Percentiles rank a stretch among this genome's conserved stretches.
Conservation (phyloP, 2,888 invertebrate genomes). For the Dastarcus helophoroides region DNA sequence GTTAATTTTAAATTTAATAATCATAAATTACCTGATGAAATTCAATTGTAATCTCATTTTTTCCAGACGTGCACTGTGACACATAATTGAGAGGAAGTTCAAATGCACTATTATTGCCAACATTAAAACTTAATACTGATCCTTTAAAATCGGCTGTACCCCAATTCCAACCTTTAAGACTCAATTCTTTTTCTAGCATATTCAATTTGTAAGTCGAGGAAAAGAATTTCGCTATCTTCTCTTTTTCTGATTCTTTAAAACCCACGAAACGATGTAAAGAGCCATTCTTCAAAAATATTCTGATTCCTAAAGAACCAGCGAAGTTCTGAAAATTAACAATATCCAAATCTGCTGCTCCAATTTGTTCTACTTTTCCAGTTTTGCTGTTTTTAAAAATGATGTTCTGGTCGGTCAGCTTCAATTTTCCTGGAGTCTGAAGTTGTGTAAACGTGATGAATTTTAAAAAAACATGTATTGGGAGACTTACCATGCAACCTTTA, state of each 20-base stretch:
- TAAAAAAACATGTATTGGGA: slow-evolving; percentile 5
- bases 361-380: slow-evolving; percentile 92
- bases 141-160: slow-evolving; percentile 91
- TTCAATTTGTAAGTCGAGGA: slow-evolving; percentile 70
- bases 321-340: slow-evolving; percentile 86
- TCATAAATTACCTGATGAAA: slow-evolving; percentile 78
- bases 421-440: slow-evolving; percentile 70
- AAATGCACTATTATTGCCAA: slow-evolving; percentile 75
- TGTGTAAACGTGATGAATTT: too few species aligned
- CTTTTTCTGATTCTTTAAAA: slow-evolving; percentile 89
- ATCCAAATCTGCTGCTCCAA: slow-evolving; percentile 75
- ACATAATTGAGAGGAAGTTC: slow-evolving; percentile 95
- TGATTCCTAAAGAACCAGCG: slow-evolving; percentile 79
- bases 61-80: slow-evolving; percentile 89
- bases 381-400: slow-evolving; percentile 91
- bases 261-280: slow-evolving; percentile 84
- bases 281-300: slow-evolving; percentile 84
- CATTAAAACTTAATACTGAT: slow-evolving; percentile 73
- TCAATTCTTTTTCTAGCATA: slow-evolving; percentile 83
- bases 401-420: slow-evolving; percentile 84
- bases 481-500: slow-evolving; percentile 74
- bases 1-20: slow-evolving; percentile 4
- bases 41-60: slow-evolving; percentile 96
- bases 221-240: slow-evolving; percentile 85
- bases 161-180: slow-evolving; percentile 99